Evolutionary conservation across 2,797 vertebrate genomes (phyloP).

Genomic region (Mormyrus proboscirostris): DNA sequence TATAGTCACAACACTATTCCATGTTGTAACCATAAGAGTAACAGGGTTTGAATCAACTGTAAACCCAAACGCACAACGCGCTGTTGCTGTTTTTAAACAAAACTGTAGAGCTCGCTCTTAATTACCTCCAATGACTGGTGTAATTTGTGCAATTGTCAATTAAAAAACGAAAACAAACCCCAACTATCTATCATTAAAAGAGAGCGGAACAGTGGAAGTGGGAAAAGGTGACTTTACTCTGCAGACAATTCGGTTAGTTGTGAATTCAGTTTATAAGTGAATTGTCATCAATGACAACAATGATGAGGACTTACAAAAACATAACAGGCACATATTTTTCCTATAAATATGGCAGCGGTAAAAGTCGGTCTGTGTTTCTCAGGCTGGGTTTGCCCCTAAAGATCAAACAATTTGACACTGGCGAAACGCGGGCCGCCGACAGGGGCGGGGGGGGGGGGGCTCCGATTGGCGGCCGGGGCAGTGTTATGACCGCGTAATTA

Average conservation of each 20-base stretch:
- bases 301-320: neutral
- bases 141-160: conserved; percentile 5
- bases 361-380: neutral
- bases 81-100: neutral
- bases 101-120: neutral
- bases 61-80: neutral
- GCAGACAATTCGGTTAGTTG: neutral
- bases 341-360: neutral
- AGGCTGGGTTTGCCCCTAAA: conserved; percentile 50
- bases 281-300: neutral
- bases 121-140: conserved; percentile 8
- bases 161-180: neutral
- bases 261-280: neutral
- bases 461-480: conserved; percentile 73
- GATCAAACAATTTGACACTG: conserved; percentile 80
- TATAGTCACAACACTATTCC: neutral
- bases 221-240: neutral
- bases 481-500: conserved; percentile 84
- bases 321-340: neutral
- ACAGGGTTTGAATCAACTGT: neutral
- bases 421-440: conserved; percentile 56
- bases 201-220: neutral
- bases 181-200: neutral
- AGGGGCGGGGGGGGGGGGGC: conserved; percentile 42
- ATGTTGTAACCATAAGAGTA: neutral